Evolutionary conservation across 2,113 vertebrate genomes (phyloP), one percentile per base, ranked within the genome.

Genomic region (Notothenia coriiceps): DNA sequence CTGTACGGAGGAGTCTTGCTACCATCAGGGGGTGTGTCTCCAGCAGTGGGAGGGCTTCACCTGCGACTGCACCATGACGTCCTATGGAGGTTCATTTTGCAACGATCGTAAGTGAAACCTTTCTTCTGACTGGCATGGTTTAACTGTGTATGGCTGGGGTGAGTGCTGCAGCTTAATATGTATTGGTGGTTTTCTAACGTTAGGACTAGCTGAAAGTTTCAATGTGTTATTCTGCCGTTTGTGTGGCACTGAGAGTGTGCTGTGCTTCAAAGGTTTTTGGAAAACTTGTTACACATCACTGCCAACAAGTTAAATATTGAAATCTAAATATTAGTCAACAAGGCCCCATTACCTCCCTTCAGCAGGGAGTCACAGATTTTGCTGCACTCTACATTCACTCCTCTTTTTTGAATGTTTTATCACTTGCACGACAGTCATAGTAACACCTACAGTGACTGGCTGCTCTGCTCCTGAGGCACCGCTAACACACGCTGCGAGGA

Each of bases 21-120:
- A 96, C 91, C 97, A 98, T 94, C 97, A 97, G 95, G 97, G 97
- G 65, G 96, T 97, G 87, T 98, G 97, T 95, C 93, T 98, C 91
- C 97, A 98, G 93, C 97, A 97, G 88, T 98, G 97, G 97, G 97
- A 97, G 68, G 97, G 97, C 93, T 98, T 96, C 93, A 95, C 95
- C 51, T 98, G 97, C 17, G 97, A 98, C 94, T 98, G 97, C 90
- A 96, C 93, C 84, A 97, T 98, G 97, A 98, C 97, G 93, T 95
- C 95, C 93, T 95, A 95, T 60, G 94, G 94, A 74, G 94, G 95
- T 86, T 94, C 95, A 13, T 94, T 94, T 47, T 95, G 95, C 92
- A 95, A 93, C 74, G 95, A 95, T 69, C 95, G 95, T 95, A 79
- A 95, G 95, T 95, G 20, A 18, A 15, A 5, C 1, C 0, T 14